A percentile compares a stretch with the other conserved stretches of the same genome.
Conservation (phyloP, 92 coral and sea anemone genomes). For the Epizoanthus scotinus region DNA sequence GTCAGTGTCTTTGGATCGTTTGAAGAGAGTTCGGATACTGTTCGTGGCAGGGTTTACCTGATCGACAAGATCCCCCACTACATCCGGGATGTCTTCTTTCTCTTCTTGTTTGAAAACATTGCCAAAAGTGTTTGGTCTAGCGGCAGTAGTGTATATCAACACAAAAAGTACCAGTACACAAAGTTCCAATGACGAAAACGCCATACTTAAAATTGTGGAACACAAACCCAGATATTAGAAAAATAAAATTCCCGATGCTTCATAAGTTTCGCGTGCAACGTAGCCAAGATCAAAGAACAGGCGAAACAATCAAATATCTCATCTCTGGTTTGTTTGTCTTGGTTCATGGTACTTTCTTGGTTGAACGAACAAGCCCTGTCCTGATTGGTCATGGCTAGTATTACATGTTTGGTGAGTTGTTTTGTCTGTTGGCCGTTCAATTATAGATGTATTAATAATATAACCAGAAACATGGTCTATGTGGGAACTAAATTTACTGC, state of each 20-base stretch:
- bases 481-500: background rate
- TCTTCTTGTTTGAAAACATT: background rate
- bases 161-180: slow-evolving; percentile 17
- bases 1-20: slow-evolving; percentile 10
- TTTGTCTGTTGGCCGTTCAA: slow-evolving; percentile 27
- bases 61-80: background rate
- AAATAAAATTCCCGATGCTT: background rate
- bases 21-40: slow-evolving; percentile 24
- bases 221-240: slow-evolving; percentile 10
- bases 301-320: slow-evolving; percentile 11
- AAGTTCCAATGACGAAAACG: background rate
- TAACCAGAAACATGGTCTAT: background rate
- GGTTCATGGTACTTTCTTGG: slow-evolving; percentile 40
- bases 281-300: slow-evolving; percentile 17
- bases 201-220: slow-evolving; percentile 4
- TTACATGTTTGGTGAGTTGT: slow-evolving; percentile 29
- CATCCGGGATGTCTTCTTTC: background rate
- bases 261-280: slow-evolving; percentile 1
- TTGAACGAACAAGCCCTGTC: slow-evolving; percentile 12
- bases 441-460: slow-evolving; percentile 20
- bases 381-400: slow-evolving; percentile 22
- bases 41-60: background rate
- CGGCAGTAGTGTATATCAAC: slow-evolving; percentile 12
- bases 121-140: slow-evolving; percentile 19
- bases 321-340: slow-evolving; percentile 23